Evolutionary conservation across 2,888 invertebrate genomes (phyloP), one percentile per base, ranked within the genome.

Genomic region (Acrobasis consociella): DNA sequence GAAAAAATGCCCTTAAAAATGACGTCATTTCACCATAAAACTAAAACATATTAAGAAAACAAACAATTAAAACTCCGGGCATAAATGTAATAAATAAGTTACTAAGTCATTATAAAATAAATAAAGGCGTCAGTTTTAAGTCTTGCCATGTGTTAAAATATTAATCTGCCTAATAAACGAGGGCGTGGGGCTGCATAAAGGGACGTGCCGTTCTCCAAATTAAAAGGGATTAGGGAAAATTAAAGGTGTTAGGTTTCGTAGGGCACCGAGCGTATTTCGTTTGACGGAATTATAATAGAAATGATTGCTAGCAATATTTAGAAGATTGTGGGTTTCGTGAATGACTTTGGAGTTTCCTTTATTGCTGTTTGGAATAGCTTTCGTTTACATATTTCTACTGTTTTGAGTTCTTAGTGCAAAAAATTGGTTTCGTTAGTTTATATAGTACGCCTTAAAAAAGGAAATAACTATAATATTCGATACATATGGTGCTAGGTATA

Each of bases 171-270:
- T 77, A 76, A 82, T 84, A 82, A 81, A 82, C 77, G 72, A 71
- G 68, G 74, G 76, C 76, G 74, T 73, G 66, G 62, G 56, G 17
- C 59, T 62, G 60, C 60, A 69, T 70, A 73, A 75, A 77, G 72
- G 75, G 76, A 85, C 85, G 88, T 87, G 85, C 85, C 82, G 70
- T 75, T 73, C 67, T 76, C 80, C 69, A 82, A 83, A 86, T 87
- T 83, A 85, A 82, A 83, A 81, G 79, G 83, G 87, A 85, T 87
- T 84, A 64, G 69, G 74, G 74, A 81, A 83, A 86, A 86, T 86
- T 84, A 85, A 82, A 85, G 82, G 88, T 83, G 82, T 81, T 82
- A 79, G 81, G 77, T 81, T 73, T 76, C 31, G 31, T 31, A 31
- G 31, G 31, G 31, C 31, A 1, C 46, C 0, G 46, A 11, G 46